phyloP scores from a whole-genome alignment of 2,113 vertebrate species.

The Phrynosoma blainvillii region DNA sequence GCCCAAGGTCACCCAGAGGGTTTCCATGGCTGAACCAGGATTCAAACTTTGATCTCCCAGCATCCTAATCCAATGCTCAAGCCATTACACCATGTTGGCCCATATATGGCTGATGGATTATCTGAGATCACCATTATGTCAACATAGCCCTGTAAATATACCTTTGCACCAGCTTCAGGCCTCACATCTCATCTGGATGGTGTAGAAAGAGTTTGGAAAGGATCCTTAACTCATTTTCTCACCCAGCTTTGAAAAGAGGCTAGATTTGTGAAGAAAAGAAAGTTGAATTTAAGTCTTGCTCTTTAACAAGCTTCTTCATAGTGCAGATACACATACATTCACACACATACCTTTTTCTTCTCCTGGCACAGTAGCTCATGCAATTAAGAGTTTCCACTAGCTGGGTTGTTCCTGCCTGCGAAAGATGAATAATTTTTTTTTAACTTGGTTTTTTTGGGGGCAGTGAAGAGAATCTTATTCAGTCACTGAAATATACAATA shows the following conservation, averaged over 20 bases:
- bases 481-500: conserved; percentile 65
- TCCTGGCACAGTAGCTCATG: conserved; percentile 18
- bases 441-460: conserved; percentile 2
- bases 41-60: too few relatives aligned
- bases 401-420: conserved; percentile 53
- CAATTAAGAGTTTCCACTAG: conserved; percentile 61
- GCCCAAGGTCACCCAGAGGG: too few relatives aligned
- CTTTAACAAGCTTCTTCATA: conserved; percentile 12
- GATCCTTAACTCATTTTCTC: not conserved
- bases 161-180: not conserved
- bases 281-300: not conserved
- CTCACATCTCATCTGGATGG: not conserved
- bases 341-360: too few relatives aligned
- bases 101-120: too few relatives aligned
- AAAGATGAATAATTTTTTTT: conserved; percentile 58
- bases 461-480: conserved; percentile 53
- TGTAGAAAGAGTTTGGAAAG: not conserved
- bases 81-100: not conserved
- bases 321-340: not conserved
- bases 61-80: too few relatives aligned
- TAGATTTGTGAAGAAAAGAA: not conserved
- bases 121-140: not conserved
- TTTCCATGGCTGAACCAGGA: too few relatives aligned
- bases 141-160: not conserved
- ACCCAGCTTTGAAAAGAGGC: not conserved